Base-by-base conservation (phyloP, 2,888 invertebrate genomes). In the Kuschelorhynchus macadamiae region DNA sequence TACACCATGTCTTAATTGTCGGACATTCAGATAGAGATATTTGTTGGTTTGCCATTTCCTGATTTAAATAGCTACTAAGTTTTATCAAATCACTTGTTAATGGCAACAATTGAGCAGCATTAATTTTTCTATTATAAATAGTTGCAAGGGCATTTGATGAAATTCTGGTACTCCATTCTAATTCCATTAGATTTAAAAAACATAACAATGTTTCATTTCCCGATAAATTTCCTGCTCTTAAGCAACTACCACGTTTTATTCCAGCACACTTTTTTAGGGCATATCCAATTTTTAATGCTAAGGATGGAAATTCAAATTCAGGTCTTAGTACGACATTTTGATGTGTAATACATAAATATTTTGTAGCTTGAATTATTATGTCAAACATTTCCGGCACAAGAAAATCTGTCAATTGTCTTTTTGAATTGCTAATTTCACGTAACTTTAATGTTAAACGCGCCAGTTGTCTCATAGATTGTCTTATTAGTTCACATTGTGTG, bases 11-110 rank as follows among this genome's bases (percentile, higher is more conserved):
- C 14, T 57, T 47, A 41, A 30, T n/a, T 39, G 46, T 44, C 2
- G 44, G 18, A 17, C 14, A 46, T 21, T 39, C 18, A 33, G 21
- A 14, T 47, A 64, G 20, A n/a, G 50, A 41, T 42, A 46, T 12
- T 49, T 67, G 52, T 30, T 21, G 32, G 41, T 50, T 25, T 39
- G 49, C 47, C 16, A 67, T 70, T 53, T 60, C 53, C 9, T 30
- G 30, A 39, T 70, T 59, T 33, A 74, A 30, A 60, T 57, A 72
- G 8, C 61, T 68, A 30, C 41, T 73, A 5, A 72, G 41, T 60
- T 70, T 71, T 1, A 74, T 50, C 9, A 74, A 53, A 61, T 74
- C 71, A 25, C 39, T 69, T 11, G 73, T 74, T 30, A 74, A 32
- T 17, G 73, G 73, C 33, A 74, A 64, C 9, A 74, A 47, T 67